phyloP scores from a whole-genome alignment of 2,113 vertebrate species.

The mouse (Mus musculus) region DNA sequence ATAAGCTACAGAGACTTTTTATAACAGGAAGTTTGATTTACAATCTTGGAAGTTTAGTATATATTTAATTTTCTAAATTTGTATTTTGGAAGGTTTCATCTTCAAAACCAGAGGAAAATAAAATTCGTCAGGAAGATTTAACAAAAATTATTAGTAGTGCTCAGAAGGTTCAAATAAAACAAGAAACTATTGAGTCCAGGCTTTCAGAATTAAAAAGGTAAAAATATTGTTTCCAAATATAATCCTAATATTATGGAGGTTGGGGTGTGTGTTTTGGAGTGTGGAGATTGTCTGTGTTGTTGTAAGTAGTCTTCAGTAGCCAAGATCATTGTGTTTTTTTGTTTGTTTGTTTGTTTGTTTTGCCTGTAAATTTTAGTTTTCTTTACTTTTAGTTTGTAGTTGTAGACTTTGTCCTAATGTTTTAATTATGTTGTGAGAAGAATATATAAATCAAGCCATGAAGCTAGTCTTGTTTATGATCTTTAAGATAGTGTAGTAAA shows the following conservation, averaged over 20 bases:
- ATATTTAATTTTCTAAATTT: constrained; percentile 62
- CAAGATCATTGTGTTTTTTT: constrained; percentile 7
- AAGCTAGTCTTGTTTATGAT: background rate
- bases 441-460: background rate
- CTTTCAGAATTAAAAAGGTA: constrained; percentile 95
- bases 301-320: constrained; percentile 22
- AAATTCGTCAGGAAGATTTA: constrained; percentile 95
- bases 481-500: constrained; percentile 44
- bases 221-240: constrained; percentile 62
- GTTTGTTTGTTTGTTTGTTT: background rate
- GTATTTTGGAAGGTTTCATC: constrained; percentile 92
- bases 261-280: background rate
- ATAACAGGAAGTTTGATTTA: constrained; percentile 42
- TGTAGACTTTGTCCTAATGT: constrained; percentile 5
- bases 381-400: constrained; percentile 43
- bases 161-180: constrained; percentile 95
- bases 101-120: constrained; percentile 94
- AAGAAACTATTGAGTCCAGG: constrained; percentile 93
- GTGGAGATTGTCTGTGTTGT: constrained; percentile 1
- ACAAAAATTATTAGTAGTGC: constrained; percentile 94
- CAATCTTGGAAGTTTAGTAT: background rate
- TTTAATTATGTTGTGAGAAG: constrained; percentile 47
- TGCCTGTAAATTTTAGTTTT: background rate
- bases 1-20: background rate
- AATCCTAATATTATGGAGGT: background rate